phyloP scores from a whole-genome alignment of 2,113 vertebrate species.

The Propithecus coquereli region DNA sequence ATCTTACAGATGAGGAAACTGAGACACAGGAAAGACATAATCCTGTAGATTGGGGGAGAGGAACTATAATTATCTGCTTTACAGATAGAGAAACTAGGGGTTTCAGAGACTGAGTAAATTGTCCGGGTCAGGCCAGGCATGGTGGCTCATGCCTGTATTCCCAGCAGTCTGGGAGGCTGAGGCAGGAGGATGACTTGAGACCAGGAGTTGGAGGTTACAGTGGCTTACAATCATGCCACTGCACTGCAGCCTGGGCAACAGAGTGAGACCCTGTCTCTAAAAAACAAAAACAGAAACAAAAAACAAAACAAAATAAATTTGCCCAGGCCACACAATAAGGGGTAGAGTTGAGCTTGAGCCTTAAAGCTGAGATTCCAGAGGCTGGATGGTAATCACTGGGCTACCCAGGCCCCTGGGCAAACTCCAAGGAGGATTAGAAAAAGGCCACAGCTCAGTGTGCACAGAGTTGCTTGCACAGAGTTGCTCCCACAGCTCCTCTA shows the following conservation, averaged over 20 bases:
- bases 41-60: not conserved
- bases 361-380: not conserved
- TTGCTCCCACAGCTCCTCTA: not conserved
- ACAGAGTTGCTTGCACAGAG: not conserved
- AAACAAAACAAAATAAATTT: too few relatives aligned
- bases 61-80: not conserved
- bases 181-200: too few relatives aligned
- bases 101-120: not conserved
- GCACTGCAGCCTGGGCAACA: too few relatives aligned
- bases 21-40: not conserved
- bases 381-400: rapidly evolving
- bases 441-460: not conserved
- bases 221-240: too few relatives aligned
- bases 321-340: not conserved
- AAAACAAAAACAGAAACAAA: too few relatives aligned
- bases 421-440: not conserved
- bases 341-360: not conserved
- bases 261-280: too few relatives aligned
- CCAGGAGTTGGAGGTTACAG: too few relatives aligned
- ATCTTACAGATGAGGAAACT: not conserved
- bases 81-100: not conserved
- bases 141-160: too few relatives aligned
- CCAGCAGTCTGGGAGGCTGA: too few relatives aligned
- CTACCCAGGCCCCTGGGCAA: rapidly evolving
- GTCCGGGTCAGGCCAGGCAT: not conserved